Evolutionary conservation across 2,888 invertebrate species (phyloP), one percentile per base, ranked within the genome.

Genomic region (Nesidiocoris tenuis): DNA sequence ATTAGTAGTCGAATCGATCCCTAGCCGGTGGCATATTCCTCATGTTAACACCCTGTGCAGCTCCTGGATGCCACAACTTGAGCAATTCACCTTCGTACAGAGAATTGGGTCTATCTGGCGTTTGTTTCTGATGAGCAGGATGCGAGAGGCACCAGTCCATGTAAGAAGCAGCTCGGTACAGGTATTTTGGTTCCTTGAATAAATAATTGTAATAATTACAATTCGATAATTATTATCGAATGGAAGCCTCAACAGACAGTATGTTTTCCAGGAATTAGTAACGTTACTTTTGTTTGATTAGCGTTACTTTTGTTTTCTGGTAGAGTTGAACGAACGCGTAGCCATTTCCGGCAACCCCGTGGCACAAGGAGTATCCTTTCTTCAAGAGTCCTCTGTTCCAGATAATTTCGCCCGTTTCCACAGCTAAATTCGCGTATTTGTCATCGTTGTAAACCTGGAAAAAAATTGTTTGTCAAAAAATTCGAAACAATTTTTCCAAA

Each of bases 281-380:
- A n/a, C n/a, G n/a, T n/a, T n/a, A n/a, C n/a, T n/a, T n/a, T n/a
- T n/a, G n/a, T n/a, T n/a, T n/a, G n/a, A n/a, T n/a, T n/a, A n/a
- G n/a, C n/a, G n/a, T n/a, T 24, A 74, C 90, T 82, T 88, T 87
- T 0, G 94, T 95, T n/a, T 87, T 85, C 83, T 92, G 91, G 82
- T 89, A 95, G 24, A 95, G 83, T 80, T 89, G 87, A 71, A 96
- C 85, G 82, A 95, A 93, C 7, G 91, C 87, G 82, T 95, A 95
- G 0, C 90, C 94, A 84, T 96, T 96, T 76, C 95, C 96, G 79
- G 93, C 87, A 1, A 92, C 90, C 0, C 96, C 96, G 82, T 96
- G 96, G 82, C 95, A 96, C 19, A 96, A 84, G 77, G 95, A 92
- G 82, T 92, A 94, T 5, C 95, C 94, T 85, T 95, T 95, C 79